These are phyloP conservation scores for Decapterus maruadsi DNA, from an alignment of 2,797 vertebrate species.

Conservation along the genomic window DNA sequence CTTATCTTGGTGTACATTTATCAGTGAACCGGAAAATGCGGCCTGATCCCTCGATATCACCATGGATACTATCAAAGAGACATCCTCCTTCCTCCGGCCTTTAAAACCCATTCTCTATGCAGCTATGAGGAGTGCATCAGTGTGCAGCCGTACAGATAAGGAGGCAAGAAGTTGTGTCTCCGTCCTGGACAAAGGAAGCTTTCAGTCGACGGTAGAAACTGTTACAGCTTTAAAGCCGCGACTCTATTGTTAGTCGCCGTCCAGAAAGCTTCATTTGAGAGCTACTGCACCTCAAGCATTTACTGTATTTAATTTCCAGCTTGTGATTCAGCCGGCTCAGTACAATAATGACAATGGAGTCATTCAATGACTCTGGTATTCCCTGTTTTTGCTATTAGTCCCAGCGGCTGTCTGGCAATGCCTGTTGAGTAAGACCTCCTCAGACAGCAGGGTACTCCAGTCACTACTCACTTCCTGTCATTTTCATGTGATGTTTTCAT, in stretches of 20 bases:
- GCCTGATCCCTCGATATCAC: constrained; percentile 35
- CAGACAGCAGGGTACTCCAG: constrained; percentile 9
- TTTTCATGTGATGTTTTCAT: constrained; percentile 41
- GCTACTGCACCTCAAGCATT: constrained; percentile 4
- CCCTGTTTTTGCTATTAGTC: constrained; percentile 33
- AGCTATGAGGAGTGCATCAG: constrained; percentile 14
- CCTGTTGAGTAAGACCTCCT: constrained; percentile 33
- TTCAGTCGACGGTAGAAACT: neutral
- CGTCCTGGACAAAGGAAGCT: constrained; percentile 1
- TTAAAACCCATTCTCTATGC: constrained; percentile 34
- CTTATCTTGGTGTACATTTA: constrained; percentile 13
- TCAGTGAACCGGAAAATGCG: constrained; percentile 30
- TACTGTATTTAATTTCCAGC: constrained; percentile 39
- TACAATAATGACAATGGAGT: constrained; percentile 37
- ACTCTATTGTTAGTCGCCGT: constrained; percentile 6
- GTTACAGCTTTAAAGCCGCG: neutral
- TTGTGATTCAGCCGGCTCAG: constrained; percentile 29
- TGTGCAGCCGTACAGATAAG: constrained; percentile 21
- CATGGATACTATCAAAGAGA: constrained; percentile 46
- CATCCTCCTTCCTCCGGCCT: constrained; percentile 23
- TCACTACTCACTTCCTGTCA: constrained; percentile 3
- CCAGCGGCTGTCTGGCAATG: constrained; percentile 18
- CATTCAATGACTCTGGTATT: constrained; percentile 39
- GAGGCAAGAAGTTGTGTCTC: neutral
- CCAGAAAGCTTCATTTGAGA: constrained; percentile 12